A percentile compares a stretch with the other conserved stretches of the same genome.
These are phyloP conservation scores for Boloria selene DNA, from an alignment of 2,888 invertebrate species.

Conservation along the genomic window DNA sequence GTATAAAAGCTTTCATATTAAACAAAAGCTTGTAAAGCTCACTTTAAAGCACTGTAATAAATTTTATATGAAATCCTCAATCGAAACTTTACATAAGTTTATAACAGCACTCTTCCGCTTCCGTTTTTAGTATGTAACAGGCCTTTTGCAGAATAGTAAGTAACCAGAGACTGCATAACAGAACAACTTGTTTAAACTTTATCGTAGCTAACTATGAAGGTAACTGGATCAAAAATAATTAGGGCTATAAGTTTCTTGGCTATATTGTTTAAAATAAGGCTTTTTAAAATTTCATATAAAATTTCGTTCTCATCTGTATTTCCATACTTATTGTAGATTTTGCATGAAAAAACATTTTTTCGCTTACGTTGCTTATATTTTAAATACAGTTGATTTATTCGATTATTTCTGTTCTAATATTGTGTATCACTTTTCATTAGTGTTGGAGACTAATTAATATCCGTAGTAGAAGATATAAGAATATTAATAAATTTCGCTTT, in stretches of 20 bases:
- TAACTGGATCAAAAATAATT: conserved; percentile 27
- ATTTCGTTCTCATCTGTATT: too few species aligned
- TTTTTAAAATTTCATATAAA: not conserved
- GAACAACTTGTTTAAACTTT: conserved; percentile 19
- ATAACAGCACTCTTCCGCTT: not conserved
- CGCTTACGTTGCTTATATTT: not conserved
- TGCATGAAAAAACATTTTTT: not conserved
- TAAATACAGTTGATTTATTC: too few species aligned
- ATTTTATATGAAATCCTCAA: too few species aligned
- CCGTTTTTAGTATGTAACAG: not conserved
- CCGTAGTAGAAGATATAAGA: too few species aligned
- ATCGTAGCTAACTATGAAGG: conserved; percentile 6
- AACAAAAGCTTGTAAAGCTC: too few species aligned
- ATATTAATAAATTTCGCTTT: too few species aligned
- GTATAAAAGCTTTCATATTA: too few species aligned
- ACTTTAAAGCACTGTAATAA: too few species aligned
- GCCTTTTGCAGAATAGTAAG: conserved; percentile 3
- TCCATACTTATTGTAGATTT: not conserved
- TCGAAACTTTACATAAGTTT: not conserved
- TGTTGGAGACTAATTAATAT: too few species aligned
- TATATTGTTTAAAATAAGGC: conserved; percentile 12
- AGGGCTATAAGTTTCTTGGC: conserved; percentile 14
- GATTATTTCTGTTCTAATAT: too few species aligned
- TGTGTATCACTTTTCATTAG: too few species aligned
- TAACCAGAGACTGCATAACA: not conserved